Conservation (phyloP, 1,140 invertebrate genomes). For the Bilobella aurantiaca region DNA sequence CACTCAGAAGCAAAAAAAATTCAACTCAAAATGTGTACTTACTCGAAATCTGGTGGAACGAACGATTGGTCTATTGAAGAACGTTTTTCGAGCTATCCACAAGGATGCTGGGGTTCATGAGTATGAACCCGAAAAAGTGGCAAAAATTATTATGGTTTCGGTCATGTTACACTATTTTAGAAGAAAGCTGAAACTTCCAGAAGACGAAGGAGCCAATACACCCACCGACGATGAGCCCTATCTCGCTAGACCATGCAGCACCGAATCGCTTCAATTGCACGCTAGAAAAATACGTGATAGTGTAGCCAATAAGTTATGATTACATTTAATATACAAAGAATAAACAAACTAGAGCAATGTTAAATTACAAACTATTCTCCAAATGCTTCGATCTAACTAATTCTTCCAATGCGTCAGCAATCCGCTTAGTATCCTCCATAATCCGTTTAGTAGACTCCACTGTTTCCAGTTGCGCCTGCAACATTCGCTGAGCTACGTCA, state of each 20-base stretch:
- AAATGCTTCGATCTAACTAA: too few relatives aligned
- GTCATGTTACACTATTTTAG: conserved; percentile 12
- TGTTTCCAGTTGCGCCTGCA: too few relatives aligned
- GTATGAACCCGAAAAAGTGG: background rate
- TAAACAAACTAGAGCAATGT: too few relatives aligned
- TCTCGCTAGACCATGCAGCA: background rate
- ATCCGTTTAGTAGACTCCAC: too few relatives aligned
- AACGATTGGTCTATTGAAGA: conserved; percentile 5
- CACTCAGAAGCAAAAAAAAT: background rate
- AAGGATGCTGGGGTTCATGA: conserved; percentile 3
- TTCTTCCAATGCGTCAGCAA: too few relatives aligned
- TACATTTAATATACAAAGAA: background rate
- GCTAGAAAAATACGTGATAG: background rate
- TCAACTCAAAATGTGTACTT: background rate
- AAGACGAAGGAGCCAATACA: conserved; percentile 7
- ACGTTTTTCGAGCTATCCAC: conserved; percentile 1
- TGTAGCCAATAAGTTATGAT: background rate
- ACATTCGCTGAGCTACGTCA: background rate
- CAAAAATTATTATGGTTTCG: background rate
- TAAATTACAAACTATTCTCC: too few relatives aligned
- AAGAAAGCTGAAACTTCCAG: background rate
- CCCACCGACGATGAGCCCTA: background rate
- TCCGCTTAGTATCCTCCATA: too few relatives aligned
- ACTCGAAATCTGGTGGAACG: background rate
- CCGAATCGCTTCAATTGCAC: background rate